Evolutionary conservation across 2,888 invertebrate species (phyloP), one percentile per base, ranked within the genome.

Genomic region (Lasioglossum malachurum): DNA sequence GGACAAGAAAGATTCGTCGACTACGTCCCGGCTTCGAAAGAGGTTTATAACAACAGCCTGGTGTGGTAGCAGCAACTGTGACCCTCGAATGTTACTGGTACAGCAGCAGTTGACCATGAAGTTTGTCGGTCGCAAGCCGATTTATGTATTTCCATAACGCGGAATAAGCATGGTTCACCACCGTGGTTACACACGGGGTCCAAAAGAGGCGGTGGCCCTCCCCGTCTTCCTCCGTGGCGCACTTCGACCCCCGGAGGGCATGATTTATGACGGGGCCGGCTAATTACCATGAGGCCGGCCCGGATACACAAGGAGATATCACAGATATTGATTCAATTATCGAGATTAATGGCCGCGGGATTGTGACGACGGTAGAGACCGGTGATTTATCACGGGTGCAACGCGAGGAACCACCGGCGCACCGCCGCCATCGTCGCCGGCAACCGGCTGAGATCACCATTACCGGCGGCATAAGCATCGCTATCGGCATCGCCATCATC

Each of bases 281-380:
- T 92, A 91, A 93, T 93, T 92, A 93, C 88, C 91, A 89, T 85
- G 87, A 83, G 87, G 87, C 87, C 83, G 84, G 87, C 71, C 88
- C 88, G 90, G 90, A 92, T 91, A 89, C 84, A 82, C 88, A 88
- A 83, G 87, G 89, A 90, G 88, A 90, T 91, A 91, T 91, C 92
- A 88, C 90, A 84, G 91, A 94, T 94, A 94, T 94, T 93, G 94
- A 94, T 94, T 94, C 94, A 94, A 94, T 94, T 94, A 94, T 92
- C 87, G 93, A 93, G 94, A 94, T 94, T 94, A 94, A 94, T 94
- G 91, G 93, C 86, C 82, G 85, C 84, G 75, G 87, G 92, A 93
- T 93, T 90, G 91, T 87, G 91, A 89, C 80, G 84, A 82, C 82
- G 88, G 72, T 78, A 73, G 86, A 84, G 84, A n/a, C 71, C 71